Percentiles rank a stretch among this genome's conserved stretches.
Evolutionary conservation across 2,797 vertebrate species (phyloP).

Genomic region (Holocentrus rufus): DNA sequence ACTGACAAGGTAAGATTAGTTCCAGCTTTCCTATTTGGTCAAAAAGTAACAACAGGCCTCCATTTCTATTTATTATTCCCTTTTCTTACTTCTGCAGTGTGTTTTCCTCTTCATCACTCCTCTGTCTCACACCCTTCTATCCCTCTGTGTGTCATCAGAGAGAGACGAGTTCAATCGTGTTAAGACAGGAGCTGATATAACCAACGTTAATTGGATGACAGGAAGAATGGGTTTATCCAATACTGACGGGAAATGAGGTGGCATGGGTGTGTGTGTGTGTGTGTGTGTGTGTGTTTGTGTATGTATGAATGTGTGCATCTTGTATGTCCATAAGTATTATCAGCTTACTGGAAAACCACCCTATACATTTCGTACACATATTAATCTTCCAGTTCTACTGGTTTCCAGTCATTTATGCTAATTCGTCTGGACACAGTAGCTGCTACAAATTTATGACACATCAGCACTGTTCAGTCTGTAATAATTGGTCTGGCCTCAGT

Average conservation of each 20-base stretch:
- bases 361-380: too few relatives aligned
- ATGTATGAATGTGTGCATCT: constrained; percentile 3
- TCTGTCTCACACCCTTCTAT: constrained; percentile 16
- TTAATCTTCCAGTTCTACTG: too few relatives aligned
- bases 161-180: constrained; percentile 27
- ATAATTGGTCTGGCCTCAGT: background rate
- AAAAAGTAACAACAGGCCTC: constrained; percentile 6
- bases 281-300: constrained; percentile 13
- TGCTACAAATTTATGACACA: background rate
- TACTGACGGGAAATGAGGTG: constrained; percentile 47
- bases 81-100: background rate
- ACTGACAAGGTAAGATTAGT: too few relatives aligned
- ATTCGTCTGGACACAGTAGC: background rate
- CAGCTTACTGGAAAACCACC: too few relatives aligned
- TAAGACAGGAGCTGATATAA: background rate
- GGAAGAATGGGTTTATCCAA: constrained; percentile 25
- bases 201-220: constrained; percentile 49
- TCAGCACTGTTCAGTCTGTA: background rate
- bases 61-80: constrained; percentile 14
- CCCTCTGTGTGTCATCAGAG: background rate
- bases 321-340: too few relatives aligned
- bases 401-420: background rate
- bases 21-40: too few relatives aligned
- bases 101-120: constrained; percentile 1
- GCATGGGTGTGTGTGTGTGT: constrained; percentile 31